Conservation (phyloP, 2,797 vertebrate genomes). For the Euthynnus affinis region DNA sequence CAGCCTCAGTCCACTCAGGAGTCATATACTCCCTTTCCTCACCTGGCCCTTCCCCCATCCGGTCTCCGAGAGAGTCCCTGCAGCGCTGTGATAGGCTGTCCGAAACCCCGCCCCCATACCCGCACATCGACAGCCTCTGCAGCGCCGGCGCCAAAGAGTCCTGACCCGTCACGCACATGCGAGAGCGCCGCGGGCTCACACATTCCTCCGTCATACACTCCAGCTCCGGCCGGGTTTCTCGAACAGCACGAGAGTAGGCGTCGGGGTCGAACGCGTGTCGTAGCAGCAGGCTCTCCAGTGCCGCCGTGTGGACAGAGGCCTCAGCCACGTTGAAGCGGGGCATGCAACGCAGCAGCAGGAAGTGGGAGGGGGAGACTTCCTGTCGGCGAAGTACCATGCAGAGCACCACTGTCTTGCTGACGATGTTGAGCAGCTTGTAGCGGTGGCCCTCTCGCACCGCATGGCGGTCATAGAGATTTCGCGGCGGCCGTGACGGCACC, state of each 20-base stretch:
- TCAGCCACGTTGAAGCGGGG: conserved; percentile 94
- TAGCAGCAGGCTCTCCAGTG: conserved; percentile 89
- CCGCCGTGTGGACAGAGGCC: conserved; percentile 90
- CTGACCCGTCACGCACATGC: conserved; percentile 87
- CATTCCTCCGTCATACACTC: conserved; percentile 90
- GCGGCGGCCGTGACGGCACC: conserved; percentile 92
- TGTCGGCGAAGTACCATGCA: conserved; percentile 93
- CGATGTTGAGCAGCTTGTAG: conserved; percentile 98
- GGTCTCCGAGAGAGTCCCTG: conserved; percentile 83
- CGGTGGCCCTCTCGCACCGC: conserved; percentile 95
- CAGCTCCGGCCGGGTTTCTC: conserved; percentile 93
- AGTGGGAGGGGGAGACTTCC: conserved; percentile 93
- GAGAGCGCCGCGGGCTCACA: conserved; percentile 89
- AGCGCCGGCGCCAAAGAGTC: conserved; percentile 87
- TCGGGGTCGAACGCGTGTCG: conserved; percentile 94
- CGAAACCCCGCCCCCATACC: conserved; percentile 82
- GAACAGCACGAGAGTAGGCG: conserved; percentile 94
- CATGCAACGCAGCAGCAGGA: conserved; percentile 95
- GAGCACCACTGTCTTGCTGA: conserved; percentile 98
- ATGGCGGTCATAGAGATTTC: conserved; percentile 96
- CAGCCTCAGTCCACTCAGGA: conserved; percentile 91
- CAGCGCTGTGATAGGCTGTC: conserved; percentile 79
- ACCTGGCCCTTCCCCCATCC: conserved; percentile 79
- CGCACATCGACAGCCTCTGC: conserved; percentile 88
- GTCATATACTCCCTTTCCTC: conserved; percentile 93